phyloP scores from a whole-genome alignment of 2,888 invertebrate genomes.

The Malthinus seriepunctatus region DNA sequence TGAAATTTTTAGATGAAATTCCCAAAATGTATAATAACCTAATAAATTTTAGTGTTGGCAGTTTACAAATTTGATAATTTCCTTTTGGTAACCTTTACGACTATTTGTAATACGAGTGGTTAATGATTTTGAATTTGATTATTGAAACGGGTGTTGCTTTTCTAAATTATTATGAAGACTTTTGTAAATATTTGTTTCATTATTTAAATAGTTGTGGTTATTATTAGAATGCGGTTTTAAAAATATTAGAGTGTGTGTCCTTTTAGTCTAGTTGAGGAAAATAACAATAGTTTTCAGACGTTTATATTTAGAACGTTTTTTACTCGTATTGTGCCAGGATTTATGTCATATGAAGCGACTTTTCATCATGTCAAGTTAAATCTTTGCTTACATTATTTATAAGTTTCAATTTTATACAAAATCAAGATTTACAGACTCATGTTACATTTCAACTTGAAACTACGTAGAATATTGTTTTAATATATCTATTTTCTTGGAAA shows the following conservation, averaged over 20 bases:
- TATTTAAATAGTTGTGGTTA: not conserved
- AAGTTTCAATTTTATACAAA: not conserved
- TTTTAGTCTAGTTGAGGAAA: not conserved
- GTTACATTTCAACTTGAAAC: not conserved
- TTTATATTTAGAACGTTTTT: slow-evolving; percentile 6
- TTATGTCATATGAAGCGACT: not conserved
- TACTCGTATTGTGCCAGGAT: slow-evolving; percentile 1
- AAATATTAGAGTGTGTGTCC: not conserved
- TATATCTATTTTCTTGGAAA: no score
- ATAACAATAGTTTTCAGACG: slow-evolving; percentile 3
- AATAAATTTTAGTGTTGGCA: slow-evolving; percentile 11
- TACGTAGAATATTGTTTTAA: no score
- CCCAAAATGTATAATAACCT: not conserved
- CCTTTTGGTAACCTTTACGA: no score
- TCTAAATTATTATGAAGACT: not conserved
- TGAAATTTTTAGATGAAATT: slow-evolving; percentile 10
- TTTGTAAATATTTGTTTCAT: no score
- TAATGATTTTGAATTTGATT: not conserved
- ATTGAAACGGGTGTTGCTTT: slow-evolving; percentile 2
- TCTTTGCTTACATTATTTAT: not conserved
- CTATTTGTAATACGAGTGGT: not conserved
- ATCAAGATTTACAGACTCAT: not conserved
- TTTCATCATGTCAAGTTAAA: not conserved
- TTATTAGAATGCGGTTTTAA: not conserved
- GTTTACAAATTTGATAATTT: not conserved